These are phyloP conservation scores for Geotrypetes seraphini DNA, from an alignment of 2,797 vertebrate genomes.

Conservation along the genomic window DNA sequence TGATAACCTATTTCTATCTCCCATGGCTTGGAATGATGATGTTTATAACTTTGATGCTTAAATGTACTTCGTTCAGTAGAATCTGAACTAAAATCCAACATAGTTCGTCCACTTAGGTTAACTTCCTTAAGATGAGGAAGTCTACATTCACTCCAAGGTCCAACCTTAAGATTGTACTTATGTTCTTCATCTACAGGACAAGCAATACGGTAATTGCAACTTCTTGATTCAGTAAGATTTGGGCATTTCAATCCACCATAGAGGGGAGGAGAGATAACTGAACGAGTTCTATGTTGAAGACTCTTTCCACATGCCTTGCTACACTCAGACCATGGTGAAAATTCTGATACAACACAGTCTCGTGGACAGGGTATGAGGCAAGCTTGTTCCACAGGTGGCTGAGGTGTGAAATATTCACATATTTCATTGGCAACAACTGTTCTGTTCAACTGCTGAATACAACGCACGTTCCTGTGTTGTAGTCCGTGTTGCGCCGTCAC, in stretches of 20 bases:
- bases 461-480: slow-evolving; percentile 70
- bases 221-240: slow-evolving; percentile 72
- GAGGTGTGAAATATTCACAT: slow-evolving; percentile 80
- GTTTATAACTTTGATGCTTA: slow-evolving; percentile 31
- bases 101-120: slow-evolving; percentile 50
- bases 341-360: slow-evolving; percentile 82
- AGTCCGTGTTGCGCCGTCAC: slow-evolving; percentile 86
- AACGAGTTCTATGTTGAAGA: slow-evolving; percentile 70
- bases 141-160: slow-evolving; percentile 75
- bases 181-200: slow-evolving; percentile 69
- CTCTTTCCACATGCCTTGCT: slow-evolving; percentile 55
- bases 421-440: slow-evolving; percentile 65
- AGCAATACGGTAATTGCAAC: slow-evolving; percentile 41
- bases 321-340: slow-evolving; percentile 79
- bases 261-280: slow-evolving; percentile 69
- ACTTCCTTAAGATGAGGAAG: slow-evolving; percentile 60
- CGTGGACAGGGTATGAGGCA: slow-evolving; percentile 90
- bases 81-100: slow-evolving; percentile 54
- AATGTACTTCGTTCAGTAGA: slow-evolving; percentile 55
- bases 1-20: slow-evolving; percentile 80
- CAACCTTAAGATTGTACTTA: slow-evolving; percentile 81
- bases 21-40: slow-evolving; percentile 35
- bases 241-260: slow-evolving; percentile 81
- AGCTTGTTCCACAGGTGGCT: slow-evolving; percentile 72
- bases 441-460: slow-evolving; percentile 73